Conservation (phyloP, 2,113 vertebrate species). For the Pitta sordida region DNA sequence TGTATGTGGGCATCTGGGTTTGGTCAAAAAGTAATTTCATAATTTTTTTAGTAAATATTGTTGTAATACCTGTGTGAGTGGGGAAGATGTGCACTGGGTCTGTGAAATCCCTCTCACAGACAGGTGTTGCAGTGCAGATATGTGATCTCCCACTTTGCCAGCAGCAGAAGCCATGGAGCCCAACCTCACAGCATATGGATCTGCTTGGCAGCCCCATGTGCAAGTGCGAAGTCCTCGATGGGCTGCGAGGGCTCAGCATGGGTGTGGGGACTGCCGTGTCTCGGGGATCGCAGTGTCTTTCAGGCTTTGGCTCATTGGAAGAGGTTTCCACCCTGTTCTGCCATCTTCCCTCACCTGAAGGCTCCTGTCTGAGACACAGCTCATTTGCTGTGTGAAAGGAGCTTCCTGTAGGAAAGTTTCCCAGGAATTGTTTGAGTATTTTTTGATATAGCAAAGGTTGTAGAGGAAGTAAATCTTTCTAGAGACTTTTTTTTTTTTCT, state of each 20-base stretch:
- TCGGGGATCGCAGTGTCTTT: accelerated
- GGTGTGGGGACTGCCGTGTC: accelerated
- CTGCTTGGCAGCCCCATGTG: neutral
- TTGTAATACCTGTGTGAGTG: neutral
- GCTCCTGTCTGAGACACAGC: accelerated
- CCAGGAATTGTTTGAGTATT: neutral
- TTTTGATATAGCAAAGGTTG: neutral
- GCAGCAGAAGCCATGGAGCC: neutral
- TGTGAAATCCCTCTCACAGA: neutral
- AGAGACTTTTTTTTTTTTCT: too few species aligned
- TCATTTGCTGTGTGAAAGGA: neutral
- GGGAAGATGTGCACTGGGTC: accelerated
- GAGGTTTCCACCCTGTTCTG: neutral
- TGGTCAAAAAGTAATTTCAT: neutral
- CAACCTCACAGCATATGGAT: accelerated
- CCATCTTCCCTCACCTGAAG: neutral
- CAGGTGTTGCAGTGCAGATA: neutral
- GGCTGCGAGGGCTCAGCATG: too few species aligned
- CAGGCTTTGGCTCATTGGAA: neutral
- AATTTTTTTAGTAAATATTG: neutral
- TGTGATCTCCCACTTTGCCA: accelerated
- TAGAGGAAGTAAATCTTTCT: neutral
- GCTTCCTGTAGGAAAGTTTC: neutral
- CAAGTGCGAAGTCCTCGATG: too few species aligned
- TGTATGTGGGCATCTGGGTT: accelerated